These are phyloP conservation scores for Clusia tigrina DNA, from an alignment of 2,888 invertebrate genomes.

Conservation along the genomic window DNA sequence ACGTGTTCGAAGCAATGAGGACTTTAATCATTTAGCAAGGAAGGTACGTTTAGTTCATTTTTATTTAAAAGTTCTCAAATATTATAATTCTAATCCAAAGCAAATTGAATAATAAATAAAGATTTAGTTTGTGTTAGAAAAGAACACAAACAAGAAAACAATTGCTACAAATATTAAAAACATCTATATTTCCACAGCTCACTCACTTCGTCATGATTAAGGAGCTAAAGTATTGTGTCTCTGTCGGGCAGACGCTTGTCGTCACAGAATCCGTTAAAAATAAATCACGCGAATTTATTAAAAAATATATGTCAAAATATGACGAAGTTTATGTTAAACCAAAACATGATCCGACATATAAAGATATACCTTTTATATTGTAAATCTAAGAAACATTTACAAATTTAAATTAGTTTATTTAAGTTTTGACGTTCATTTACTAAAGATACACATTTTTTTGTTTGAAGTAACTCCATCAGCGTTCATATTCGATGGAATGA, in stretches of 20 bases:
- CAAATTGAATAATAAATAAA: neutral
- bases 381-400: constrained; percentile 21
- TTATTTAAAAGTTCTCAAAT: constrained; percentile 13
- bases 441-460: too few species aligned
- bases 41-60: constrained; percentile 72
- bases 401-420: constrained; percentile 6
- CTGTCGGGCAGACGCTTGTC: constrained; percentile 61
- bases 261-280: constrained; percentile 74
- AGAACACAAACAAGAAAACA: neutral
- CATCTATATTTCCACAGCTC: constrained; percentile 75
- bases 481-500: too few species aligned
- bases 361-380: constrained; percentile 48
- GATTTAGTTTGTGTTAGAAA: too few species aligned
- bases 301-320: constrained; percentile 95
- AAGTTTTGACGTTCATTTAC: neutral
- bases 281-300: constrained; percentile 94
- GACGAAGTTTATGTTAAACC: constrained; percentile 69
- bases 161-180: constrained; percentile 28
- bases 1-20: constrained; percentile 86
- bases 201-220: constrained; percentile 96
- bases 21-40: constrained; percentile 92
- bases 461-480: too few species aligned
- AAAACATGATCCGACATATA: constrained; percentile 53
- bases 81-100: constrained; percentile 13
- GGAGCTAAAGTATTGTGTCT: constrained; percentile 90